Percentiles rank a stretch among this genome's conserved stretches.
Evolutionary conservation across 2,113 vertebrate genomes (phyloP).

Genomic region (Sisor rabdophorus): DNA sequence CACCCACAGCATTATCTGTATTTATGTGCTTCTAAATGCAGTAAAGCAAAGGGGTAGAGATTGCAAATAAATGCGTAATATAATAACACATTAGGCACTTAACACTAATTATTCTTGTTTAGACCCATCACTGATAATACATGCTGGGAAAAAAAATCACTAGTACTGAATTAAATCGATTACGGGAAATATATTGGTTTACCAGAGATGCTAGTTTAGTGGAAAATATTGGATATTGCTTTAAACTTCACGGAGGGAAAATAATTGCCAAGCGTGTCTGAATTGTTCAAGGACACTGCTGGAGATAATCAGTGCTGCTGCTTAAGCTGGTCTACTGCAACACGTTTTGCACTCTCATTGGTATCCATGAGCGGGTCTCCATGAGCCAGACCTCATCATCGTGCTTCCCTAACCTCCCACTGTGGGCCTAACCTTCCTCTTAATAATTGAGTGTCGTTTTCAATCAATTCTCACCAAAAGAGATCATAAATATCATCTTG

Average conservation of each 20-base stretch:
- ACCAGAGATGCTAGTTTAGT: not conserved
- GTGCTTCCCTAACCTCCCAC: not conserved
- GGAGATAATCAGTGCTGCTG: conserved; percentile 4
- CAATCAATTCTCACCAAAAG: conserved; percentile 41
- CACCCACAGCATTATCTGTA: conserved; percentile 6
- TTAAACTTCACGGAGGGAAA: conserved; percentile 3
- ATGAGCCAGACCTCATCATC: conserved; percentile 5
- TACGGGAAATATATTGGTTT: not conserved
- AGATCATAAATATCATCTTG: conserved; percentile 37
- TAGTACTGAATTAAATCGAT: not conserved
- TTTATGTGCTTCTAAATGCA: conserved; percentile 1
- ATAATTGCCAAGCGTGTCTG: not conserved
- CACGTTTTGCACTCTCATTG: not conserved
- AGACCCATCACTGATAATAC: conserved; percentile 1
- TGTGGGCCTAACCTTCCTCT: conserved; percentile 25
- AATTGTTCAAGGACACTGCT: not conserved
- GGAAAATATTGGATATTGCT: conserved; percentile 1
- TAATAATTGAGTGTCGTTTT: conserved; percentile 29
- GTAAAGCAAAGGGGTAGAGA: not conserved
- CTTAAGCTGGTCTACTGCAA: not conserved
- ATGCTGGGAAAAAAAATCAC: not conserved
- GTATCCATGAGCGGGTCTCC: not conserved
- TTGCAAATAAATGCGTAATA: not conserved
- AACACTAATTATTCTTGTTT: conserved; percentile 4
- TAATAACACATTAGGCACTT: not conserved